Conservation (phyloP, 2,888 invertebrate genomes). For the Eubasilissa splendida region DNA sequence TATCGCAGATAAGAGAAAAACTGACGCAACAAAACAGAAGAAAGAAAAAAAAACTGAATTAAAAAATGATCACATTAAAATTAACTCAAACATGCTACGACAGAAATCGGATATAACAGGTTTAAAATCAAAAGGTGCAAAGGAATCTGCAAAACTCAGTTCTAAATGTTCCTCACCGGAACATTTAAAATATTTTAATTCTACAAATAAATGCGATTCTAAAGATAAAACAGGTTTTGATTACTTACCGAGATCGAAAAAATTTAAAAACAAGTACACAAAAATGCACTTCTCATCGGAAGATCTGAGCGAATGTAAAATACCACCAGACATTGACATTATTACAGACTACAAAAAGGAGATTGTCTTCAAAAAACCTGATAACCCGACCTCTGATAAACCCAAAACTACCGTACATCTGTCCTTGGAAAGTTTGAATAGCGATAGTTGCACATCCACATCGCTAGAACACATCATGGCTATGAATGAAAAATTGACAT, state of each 20-base stretch:
- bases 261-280: constrained; percentile 51
- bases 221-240: constrained; percentile 27
- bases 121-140: constrained; percentile 67
- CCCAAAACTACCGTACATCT: constrained; percentile 50
- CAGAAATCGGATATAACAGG: constrained; percentile 78
- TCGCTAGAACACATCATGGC: constrained; percentile 52
- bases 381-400: constrained; percentile 20
- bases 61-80: constrained; percentile 42
- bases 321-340: constrained; percentile 35
- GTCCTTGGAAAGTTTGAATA: constrained; percentile 57
- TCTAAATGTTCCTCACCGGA: constrained; percentile 35
- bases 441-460: constrained; percentile 55
- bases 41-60: constrained; percentile 53
- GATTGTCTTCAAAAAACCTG: constrained; percentile 5
- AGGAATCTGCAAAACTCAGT: constrained; percentile 60
- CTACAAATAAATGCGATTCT: constrained; percentile 58
- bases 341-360: not conserved
- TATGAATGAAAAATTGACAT: constrained; percentile 52
- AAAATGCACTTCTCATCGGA: constrained; percentile 58
- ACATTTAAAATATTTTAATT: constrained; percentile 57
- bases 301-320: constrained; percentile 53
- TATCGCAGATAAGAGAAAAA: constrained; percentile 39
- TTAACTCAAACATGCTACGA: constrained; percentile 65
- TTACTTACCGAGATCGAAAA: constrained; percentile 50
- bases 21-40: constrained; percentile 44